Conservation (phyloP, 1,140 invertebrate genomes). For the Goniozus legneri region DNA sequence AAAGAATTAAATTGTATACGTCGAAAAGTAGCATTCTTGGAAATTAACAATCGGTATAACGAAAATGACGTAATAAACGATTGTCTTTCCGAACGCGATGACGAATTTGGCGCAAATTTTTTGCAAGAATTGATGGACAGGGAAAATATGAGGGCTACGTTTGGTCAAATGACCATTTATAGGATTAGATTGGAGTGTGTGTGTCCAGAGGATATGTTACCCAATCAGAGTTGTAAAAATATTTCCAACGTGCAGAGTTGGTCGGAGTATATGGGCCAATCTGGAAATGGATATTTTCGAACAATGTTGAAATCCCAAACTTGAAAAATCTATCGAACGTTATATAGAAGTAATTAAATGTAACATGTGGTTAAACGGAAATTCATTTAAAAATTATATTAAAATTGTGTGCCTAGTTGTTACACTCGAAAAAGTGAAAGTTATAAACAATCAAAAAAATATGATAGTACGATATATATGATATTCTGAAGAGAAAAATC, state of each 20-base stretch:
- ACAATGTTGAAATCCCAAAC: conserved; percentile 4
- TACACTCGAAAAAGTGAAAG: too few species aligned
- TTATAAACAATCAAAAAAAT: conserved; percentile 5
- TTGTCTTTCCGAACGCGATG: conserved; percentile 51
- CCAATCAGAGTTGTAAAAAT: conserved; percentile 52
- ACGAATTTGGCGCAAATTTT: conserved; percentile 46
- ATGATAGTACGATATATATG: background rate
- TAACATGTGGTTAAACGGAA: background rate
- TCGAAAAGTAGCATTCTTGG: conserved; percentile 35
- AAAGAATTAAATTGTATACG: conserved; percentile 54
- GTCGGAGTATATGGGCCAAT: conserved; percentile 51
- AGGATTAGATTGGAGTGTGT: conserved; percentile 54
- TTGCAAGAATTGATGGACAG: conserved; percentile 45
- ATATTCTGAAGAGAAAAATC: background rate
- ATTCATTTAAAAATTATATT: too few species aligned
- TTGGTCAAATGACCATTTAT: conserved; percentile 59
- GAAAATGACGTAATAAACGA: conserved; percentile 37
- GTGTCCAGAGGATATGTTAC: conserved; percentile 50
- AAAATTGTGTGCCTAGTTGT: too few species aligned
- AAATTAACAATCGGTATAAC: conserved; percentile 26
- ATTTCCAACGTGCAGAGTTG: conserved; percentile 53
- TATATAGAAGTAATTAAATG: background rate
- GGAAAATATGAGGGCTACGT: conserved; percentile 46
- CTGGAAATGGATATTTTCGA: conserved; percentile 54
- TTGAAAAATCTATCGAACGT: background rate